Evolutionary conservation across 1,140 invertebrate species (phyloP), one percentile per base, ranked within the genome.

Genomic region (Sitobion miscanthi): DNA sequence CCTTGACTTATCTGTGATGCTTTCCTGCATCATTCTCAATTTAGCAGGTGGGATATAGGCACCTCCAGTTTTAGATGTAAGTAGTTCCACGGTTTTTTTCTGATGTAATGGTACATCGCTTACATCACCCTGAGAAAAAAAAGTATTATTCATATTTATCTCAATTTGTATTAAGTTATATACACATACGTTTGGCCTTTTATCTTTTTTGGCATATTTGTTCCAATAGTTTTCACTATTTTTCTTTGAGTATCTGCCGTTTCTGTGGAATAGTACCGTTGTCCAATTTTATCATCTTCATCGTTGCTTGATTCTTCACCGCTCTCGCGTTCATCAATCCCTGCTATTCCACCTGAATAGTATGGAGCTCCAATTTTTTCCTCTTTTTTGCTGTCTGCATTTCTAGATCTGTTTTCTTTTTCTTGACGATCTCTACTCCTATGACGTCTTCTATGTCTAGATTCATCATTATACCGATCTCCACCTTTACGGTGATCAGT

Each of bases 1-100:
- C 96, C 96, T 96, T 69, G 97, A 96, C 95, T 99, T 99, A 94
- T 99, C 98, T 1, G 97, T 98, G 42, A 99, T 99, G 95, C 97
- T 97, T 1, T 97, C 97, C 96, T 99, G 98, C 98, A 99, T 98
- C 96, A 99, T 96, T 86, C 97, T 96, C 17, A 99, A 95, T 95
- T 98, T 99, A 1, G 99, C 99, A 7, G 99, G 99, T 4, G 99
- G 99, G 94, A 99, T 99, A 94, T 99, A 99, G 20, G 99, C 99
- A 93, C 99, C 99, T 85, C 99, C 99, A 54, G 99, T 99, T 95
- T 96, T 96, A 1, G 98, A 98, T 30, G 98, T 98, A 7, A 99
- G 42, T 21, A 93, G 17, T 25, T 93, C 91, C 30, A 93, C 91
- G 57, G 91, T 85, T 57, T 94, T 89, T 30, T 94, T 94, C 49